Conservation (phyloP, 1,140 invertebrate genomes). For the Laupala kohalensis region DNA sequence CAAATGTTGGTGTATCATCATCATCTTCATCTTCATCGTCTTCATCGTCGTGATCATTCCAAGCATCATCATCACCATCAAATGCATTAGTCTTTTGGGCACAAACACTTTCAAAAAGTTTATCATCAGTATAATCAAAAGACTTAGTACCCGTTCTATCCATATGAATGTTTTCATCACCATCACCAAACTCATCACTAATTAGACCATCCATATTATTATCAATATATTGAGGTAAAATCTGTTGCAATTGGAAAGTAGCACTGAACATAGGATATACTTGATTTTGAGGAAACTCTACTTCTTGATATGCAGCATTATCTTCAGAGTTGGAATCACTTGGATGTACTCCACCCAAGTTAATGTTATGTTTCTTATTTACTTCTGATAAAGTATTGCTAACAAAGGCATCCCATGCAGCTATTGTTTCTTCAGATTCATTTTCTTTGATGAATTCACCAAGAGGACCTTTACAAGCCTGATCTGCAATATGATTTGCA, state of each 20-base stretch:
- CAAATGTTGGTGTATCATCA: constrained; percentile 17
- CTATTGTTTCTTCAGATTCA: constrained; percentile 36
- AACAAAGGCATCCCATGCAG: constrained; percentile 46
- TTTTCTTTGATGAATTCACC: constrained; percentile 37
- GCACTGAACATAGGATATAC: constrained; percentile 26
- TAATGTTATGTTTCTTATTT: constrained; percentile 45
- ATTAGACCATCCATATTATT: constrained; percentile 51
- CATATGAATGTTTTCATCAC: constrained; percentile 41
- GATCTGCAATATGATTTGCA: constrained; percentile 44
- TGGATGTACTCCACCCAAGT: constrained; percentile 30
- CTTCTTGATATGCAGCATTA: constrained; percentile 36
- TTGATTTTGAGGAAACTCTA: constrained; percentile 37
- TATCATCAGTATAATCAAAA: constrained; percentile 36
- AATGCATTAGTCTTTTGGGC: constrained; percentile 32
- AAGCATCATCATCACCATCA: constrained; percentile 35
- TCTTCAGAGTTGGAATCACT: constrained; percentile 36
- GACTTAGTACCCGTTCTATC: constrained; percentile 36
- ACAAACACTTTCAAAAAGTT: constrained; percentile 41
- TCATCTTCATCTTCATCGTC: constrained; percentile 8
- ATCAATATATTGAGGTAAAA: constrained; percentile 44
- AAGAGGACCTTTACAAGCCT: constrained; percentile 27
- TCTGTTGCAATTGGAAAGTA: constrained; percentile 44
- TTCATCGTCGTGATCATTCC: constrained; percentile 36
- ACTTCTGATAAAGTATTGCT: constrained; percentile 38
- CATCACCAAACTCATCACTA: constrained; percentile 51